Percentiles rank a stretch among this genome's conserved stretches.
These are phyloP conservation scores for Cynoglossus semilaevis DNA, from an alignment of 2,113 vertebrate species.

Conservation along the genomic window DNA sequence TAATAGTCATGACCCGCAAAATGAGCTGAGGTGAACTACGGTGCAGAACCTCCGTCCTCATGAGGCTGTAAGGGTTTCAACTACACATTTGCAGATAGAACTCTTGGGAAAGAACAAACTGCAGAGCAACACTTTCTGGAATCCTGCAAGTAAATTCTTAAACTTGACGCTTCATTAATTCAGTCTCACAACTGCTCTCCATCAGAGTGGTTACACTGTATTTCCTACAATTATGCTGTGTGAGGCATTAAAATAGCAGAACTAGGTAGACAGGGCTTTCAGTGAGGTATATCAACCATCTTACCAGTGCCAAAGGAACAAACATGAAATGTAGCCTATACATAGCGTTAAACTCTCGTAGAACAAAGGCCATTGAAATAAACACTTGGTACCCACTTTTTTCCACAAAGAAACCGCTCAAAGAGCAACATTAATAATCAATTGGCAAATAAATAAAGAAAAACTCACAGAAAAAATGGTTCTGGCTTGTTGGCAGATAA, in stretches of 20 bases:
- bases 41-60: constrained; percentile 20
- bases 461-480: constrained; percentile 8
- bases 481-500: constrained; percentile 23
- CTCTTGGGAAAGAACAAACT: neutral
- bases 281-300: constrained; percentile 67
- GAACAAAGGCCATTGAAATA: constrained; percentile 5
- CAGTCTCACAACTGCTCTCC: constrained; percentile 4
- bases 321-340: constrained; percentile 25
- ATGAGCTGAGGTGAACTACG: constrained; percentile 32
- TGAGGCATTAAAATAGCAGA: constrained; percentile 51
- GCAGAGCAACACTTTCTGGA: constrained; percentile 5
- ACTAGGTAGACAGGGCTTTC: constrained; percentile 49
- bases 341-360: constrained; percentile 1
- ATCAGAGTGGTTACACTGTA: constrained; percentile 40
- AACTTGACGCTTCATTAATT: constrained; percentile 5
- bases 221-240: constrained; percentile 33
- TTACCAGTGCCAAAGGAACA: constrained; percentile 43
- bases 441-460: constrained; percentile 1
- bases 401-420: constrained; percentile 1
- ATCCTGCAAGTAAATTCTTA: constrained; percentile 14
- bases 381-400: neutral
- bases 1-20: constrained; percentile 46
- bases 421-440: constrained; percentile 22
- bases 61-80: constrained; percentile 33
- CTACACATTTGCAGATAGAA: constrained; percentile 56